Conservation (phyloP, 64 coral and sea anemone genomes). For the Anthopleura sola region DNA sequence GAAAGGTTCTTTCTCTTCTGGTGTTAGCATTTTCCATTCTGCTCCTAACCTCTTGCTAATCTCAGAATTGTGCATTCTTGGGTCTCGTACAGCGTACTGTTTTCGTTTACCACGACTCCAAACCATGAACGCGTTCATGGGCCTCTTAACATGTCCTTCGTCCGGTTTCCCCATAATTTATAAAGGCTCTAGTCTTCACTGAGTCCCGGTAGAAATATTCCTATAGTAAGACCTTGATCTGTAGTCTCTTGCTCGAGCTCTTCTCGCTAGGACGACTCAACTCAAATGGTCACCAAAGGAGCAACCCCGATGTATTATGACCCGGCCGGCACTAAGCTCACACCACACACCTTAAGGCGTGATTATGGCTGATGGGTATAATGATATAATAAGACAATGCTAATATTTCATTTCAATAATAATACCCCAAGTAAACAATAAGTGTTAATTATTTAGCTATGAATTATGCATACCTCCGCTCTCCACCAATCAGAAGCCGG, state of each 20-base stretch:
- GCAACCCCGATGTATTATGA: conserved; percentile 92
- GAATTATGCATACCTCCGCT: conserved; percentile 85
- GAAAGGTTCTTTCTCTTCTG: conserved; percentile 91
- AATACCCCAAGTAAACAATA: conserved; percentile 97
- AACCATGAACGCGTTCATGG: conserved; percentile 96
- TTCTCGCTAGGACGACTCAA: conserved; percentile 33
- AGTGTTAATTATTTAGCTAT: conserved; percentile 98
- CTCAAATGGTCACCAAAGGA: conserved; percentile 85
- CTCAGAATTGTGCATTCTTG: conserved; percentile 94
- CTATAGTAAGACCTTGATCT: conserved; percentile 19
- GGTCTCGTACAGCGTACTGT: conserved; percentile 79
- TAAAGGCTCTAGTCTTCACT: not conserved
- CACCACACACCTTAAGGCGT: conserved; percentile 88
- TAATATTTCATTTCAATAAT: conserved; percentile 99
- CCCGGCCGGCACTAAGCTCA: conserved; percentile 61
- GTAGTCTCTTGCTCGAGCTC: conserved; percentile 49
- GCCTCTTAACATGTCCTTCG: conserved; percentile 92
- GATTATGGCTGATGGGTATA: conserved; percentile 99
- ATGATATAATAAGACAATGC: conserved; percentile 99
- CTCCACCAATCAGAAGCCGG: conserved; percentile 73
- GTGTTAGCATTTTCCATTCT: conserved; percentile 86
- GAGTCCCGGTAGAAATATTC: conserved; percentile 25
- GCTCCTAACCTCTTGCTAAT: conserved; percentile 91
- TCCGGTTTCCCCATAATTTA: conserved; percentile 86
- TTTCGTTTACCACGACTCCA: conserved; percentile 96